These are phyloP conservation scores for Drosophila fuyamai DNA, from an alignment of 1,140 invertebrate species.

Conservation along the genomic window DNA sequence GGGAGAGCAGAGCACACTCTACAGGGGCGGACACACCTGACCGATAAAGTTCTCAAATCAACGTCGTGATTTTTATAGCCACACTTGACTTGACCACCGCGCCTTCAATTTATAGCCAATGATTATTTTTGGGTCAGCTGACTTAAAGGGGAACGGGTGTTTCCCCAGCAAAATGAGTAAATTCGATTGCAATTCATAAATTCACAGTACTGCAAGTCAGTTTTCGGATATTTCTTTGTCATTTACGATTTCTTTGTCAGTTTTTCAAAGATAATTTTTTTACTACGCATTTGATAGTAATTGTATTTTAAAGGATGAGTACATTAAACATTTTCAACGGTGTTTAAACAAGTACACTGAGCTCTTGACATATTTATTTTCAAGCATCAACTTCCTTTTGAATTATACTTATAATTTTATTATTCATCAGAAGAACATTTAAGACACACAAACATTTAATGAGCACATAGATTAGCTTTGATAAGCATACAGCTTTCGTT, in stretches of 20 bases:
- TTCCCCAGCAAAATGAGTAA: constrained; percentile 37
- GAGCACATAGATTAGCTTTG: background rate
- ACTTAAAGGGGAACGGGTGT: constrained; percentile 36
- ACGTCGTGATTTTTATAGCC: constrained; percentile 68
- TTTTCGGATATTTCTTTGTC: constrained; percentile 35
- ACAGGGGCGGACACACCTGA: constrained; percentile 1
- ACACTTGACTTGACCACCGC: constrained; percentile 52
- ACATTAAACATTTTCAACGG: too few relatives aligned
- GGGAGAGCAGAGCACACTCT: constrained; percentile 1
- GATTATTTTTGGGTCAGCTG: constrained; percentile 70
- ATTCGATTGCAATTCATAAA: constrained; percentile 17
- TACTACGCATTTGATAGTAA: background rate
- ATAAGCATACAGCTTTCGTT: background rate
- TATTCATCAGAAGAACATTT: background rate
- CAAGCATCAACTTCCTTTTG: background rate
- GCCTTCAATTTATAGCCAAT: constrained; percentile 52
- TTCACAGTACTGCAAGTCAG: constrained; percentile 30
- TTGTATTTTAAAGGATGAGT: constrained; percentile 4
- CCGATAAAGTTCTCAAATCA: constrained; percentile 52
- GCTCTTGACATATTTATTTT: background rate
- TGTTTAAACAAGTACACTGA: too few relatives aligned
- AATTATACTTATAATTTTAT: constrained; percentile 6
- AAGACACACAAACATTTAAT: background rate
- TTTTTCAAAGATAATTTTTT: constrained; percentile 20
- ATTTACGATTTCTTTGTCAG: constrained; percentile 33